phyloP scores from a whole-genome alignment of 2,888 invertebrate genomes.

The Drosophila tanythrix region DNA sequence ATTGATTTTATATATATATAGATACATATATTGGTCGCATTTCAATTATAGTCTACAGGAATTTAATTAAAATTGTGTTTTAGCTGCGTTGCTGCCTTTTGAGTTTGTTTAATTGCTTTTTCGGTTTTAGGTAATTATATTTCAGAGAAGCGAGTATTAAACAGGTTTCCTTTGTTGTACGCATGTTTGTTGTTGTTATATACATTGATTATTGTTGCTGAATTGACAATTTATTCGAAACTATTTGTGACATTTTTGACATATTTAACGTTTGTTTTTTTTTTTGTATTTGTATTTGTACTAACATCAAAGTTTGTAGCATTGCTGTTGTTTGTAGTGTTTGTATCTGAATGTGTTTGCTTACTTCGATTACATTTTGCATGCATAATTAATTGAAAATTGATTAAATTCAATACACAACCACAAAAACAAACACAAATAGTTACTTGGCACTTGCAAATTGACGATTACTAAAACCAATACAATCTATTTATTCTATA shows the following conservation, averaged over 20 bases:
- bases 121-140: not conserved
- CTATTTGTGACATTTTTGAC: not conserved
- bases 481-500: conserved; percentile 28
- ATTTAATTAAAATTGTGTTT: not conserved
- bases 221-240: not conserved
- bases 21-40: no score
- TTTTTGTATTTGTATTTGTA: conserved; percentile 18
- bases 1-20: not conserved
- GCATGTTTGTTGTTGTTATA: conserved; percentile 18
- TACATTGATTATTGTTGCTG: conserved; percentile 14
- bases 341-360: conserved; percentile 20
- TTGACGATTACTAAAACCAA: conserved; percentile 48
- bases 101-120: not conserved
- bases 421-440: conserved; percentile 17
- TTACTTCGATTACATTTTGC: conserved; percentile 50
- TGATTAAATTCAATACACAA: conserved; percentile 29
- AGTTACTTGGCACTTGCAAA: conserved; percentile 22
- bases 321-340: conserved; percentile 22
- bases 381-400: conserved; percentile 56
- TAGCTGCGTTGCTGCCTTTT: not conserved
- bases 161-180: not conserved
- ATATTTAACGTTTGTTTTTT: conserved; percentile 7
- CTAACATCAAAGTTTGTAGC: conserved; percentile 8
- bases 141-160: not conserved
- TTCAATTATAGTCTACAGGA: not conserved